These are phyloP conservation scores for Hyles vespertilio DNA, from an alignment of 1,140 invertebrate genomes.

Conservation along the genomic window DNA sequence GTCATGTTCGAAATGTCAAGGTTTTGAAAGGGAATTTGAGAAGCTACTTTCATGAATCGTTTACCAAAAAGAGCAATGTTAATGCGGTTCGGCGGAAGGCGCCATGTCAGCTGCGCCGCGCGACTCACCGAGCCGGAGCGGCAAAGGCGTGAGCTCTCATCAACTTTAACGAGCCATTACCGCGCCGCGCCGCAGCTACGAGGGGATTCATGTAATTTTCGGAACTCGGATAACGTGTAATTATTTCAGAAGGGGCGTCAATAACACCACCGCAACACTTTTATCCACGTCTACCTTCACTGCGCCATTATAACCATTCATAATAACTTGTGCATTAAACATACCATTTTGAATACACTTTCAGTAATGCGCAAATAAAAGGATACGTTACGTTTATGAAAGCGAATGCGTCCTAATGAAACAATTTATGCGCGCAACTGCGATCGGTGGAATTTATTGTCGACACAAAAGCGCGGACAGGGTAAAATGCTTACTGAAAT, in stretches of 20 bases:
- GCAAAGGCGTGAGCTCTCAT: conserved; percentile 55
- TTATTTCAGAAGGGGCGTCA: conserved; percentile 66
- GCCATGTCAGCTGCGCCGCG: conserved; percentile 18
- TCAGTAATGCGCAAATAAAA: conserved; percentile 5
- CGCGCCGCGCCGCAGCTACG: conserved; percentile 29
- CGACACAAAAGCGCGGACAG: conserved; percentile 35
- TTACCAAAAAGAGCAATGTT: no score
- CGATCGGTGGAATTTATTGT: conserved; percentile 48
- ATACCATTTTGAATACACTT: not conserved
- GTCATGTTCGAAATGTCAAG: no score
- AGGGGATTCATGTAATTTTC: conserved; percentile 57
- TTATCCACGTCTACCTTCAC: conserved; percentile 26
- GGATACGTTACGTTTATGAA: conserved; percentile 34
- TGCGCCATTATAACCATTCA: not conserved
- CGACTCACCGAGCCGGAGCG: conserved; percentile 13
- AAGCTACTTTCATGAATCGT: conserved; percentile 18
- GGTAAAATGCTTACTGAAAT: conserved; percentile 43
- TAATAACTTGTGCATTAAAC: not conserved
- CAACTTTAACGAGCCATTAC: conserved; percentile 73
- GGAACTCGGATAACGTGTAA: conserved; percentile 64
- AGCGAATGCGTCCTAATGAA: conserved; percentile 35
- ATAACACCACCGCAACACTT: conserved; percentile 50
- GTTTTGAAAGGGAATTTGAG: no score
- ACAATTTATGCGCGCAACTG: conserved; percentile 42
- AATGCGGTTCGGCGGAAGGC: conserved; percentile 9